These are phyloP conservation scores for Microctenopoma stevenorrisi DNA, from an alignment of 2,797 vertebrate species.

Conservation along the genomic window DNA sequence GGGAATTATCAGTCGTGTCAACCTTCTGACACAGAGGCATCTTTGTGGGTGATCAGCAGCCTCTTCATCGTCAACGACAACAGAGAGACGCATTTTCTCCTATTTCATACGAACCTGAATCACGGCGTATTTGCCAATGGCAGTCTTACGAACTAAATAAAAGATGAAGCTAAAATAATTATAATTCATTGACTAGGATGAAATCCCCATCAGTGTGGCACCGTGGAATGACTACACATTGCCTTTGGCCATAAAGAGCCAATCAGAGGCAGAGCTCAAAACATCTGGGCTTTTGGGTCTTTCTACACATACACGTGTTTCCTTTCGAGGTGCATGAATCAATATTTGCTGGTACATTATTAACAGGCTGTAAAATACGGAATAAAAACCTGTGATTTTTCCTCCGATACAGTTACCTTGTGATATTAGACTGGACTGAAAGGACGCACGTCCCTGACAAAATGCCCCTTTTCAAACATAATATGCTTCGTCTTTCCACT, in stretches of 20 bases:
- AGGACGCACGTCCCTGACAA: not conserved
- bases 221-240: conserved; percentile 18
- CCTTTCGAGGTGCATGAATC: conserved; percentile 69
- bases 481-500: conserved; percentile 1
- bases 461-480: not conserved
- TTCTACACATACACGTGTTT: conserved; percentile 34
- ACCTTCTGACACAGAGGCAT: conserved; percentile 19
- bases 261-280: conserved; percentile 56
- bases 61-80: not conserved
- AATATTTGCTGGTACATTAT: conserved; percentile 70
- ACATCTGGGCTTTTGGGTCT: conserved; percentile 44
- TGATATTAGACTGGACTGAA: not conserved
- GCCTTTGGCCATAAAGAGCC: conserved; percentile 59
- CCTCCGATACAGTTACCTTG: not conserved
- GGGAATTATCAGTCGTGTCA: conserved; percentile 57
- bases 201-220: conserved; percentile 29
- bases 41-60: conserved; percentile 7
- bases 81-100: not conserved
- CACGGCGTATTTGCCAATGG: not conserved
- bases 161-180: conserved; percentile 30
- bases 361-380: conserved; percentile 49
- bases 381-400: no score
- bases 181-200: conserved; percentile 41
- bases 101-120: not conserved
- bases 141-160: conserved; percentile 34